Conservation (phyloP, 2,888 invertebrate species). For the Drymonia ruficornis region DNA sequence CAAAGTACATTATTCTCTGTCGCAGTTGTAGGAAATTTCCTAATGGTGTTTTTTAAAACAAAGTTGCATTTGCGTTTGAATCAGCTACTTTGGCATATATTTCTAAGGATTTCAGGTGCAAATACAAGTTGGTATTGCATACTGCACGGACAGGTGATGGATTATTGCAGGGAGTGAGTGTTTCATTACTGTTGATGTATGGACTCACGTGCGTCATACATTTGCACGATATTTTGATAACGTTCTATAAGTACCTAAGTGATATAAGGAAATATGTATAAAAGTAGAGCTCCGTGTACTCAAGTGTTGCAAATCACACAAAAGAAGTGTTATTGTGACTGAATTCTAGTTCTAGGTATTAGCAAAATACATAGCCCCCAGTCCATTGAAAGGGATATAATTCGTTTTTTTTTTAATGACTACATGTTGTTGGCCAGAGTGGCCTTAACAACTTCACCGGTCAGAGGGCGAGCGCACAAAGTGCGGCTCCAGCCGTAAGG, state of each 20-base stretch:
- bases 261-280: not conserved
- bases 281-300: not conserved
- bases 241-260: not conserved
- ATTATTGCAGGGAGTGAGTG: conserved; percentile 59
- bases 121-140: conserved; percentile 48
- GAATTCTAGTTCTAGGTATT: no score
- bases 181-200: conserved; percentile 53
- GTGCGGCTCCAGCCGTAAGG: no score
- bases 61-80: conserved; percentile 46
- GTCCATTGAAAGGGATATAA: no score
- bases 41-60: conserved; percentile 55
- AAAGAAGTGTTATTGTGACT: no score
- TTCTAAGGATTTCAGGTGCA: conserved; percentile 34
- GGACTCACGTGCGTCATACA: conserved; percentile 4
- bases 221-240: conserved; percentile 1
- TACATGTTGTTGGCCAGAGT: no score
- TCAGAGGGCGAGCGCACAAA: no score
- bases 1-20: conserved; percentile 45
- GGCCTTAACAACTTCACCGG: no score
- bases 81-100: conserved; percentile 27
- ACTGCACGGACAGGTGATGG: conserved; percentile 68
- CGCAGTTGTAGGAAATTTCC: conserved; percentile 27
- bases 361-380: no score
- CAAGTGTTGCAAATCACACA: no score
- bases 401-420: no score